These are phyloP conservation scores for Clarias pachynema DNA, from an alignment of 2,797 vertebrate species.

Conservation along the genomic window DNA sequence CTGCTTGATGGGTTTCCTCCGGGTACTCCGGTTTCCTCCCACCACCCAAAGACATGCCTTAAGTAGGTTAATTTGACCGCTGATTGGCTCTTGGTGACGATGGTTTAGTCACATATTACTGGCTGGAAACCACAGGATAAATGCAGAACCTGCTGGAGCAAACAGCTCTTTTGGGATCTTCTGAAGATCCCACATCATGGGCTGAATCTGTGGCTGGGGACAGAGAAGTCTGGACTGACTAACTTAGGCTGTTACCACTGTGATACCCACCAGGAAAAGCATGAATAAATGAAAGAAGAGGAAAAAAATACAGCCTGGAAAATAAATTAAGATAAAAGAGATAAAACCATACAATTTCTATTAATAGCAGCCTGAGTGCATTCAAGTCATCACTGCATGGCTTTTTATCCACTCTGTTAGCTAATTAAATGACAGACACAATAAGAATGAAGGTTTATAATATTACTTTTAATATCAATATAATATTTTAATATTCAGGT, in stretches of 20 bases:
- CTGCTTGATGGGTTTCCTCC: too few relatives aligned
- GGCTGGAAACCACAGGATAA: not conserved
- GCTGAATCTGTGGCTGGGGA: too few relatives aligned
- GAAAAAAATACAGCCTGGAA: not conserved
- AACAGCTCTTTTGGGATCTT: not conserved
- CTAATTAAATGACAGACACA: slow-evolving; percentile 2
- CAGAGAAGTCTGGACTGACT: not conserved
- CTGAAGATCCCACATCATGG: not conserved
- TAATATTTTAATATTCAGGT: slow-evolving; percentile 6
- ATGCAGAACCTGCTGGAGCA: not conserved
- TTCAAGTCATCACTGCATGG: slow-evolving; percentile 1
- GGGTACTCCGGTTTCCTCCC: too few relatives aligned
- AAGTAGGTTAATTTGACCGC: not conserved
- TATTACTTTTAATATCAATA: too few relatives aligned
- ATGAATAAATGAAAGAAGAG: not conserved
- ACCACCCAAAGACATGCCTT: too few relatives aligned
- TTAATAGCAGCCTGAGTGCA: not conserved
- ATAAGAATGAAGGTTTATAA: not conserved
- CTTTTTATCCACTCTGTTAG: not conserved
- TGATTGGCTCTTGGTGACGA: not conserved
- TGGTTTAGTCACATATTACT: not conserved
- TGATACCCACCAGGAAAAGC: not conserved
- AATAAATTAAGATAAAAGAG: not conserved
- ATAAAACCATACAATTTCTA: not conserved
- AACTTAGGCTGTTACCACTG: not conserved